A percentile compares a stretch with the other conserved stretches of the same genome.
phyloP scores from a whole-genome alignment of 2,888 invertebrate species.

The Polymixis lichenea region DNA sequence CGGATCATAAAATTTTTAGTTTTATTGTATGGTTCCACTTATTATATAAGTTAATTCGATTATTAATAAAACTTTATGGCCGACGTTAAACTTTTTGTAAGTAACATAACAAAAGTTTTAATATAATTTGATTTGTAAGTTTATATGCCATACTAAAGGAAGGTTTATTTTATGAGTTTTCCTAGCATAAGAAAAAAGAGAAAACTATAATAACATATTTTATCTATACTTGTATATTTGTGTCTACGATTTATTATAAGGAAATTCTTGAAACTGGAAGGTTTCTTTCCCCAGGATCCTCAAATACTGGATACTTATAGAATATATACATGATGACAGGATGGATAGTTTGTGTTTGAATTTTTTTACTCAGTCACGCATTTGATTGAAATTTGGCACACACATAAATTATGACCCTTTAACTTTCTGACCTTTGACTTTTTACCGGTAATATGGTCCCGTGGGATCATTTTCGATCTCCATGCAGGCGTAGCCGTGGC shows the following conservation, averaged over 20 bases:
- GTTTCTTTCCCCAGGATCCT: neutral
- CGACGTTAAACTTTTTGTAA: neutral
- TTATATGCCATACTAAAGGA: conserved; percentile 6
- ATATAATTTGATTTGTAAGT: neutral
- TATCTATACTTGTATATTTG: neutral
- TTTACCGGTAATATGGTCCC: too few relatives aligned
- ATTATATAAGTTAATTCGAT: neutral
- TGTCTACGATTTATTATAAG: neutral
- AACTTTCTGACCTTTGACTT: too few relatives aligned
- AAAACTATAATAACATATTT: conserved; percentile 1
- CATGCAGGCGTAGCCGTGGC: too few relatives aligned
- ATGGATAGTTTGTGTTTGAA: too few relatives aligned
- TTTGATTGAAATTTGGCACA: too few relatives aligned
- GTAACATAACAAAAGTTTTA: neutral
- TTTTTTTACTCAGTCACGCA: too few relatives aligned
- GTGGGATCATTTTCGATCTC: too few relatives aligned
- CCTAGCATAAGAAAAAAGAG: neutral
- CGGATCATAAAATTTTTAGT: neutral
- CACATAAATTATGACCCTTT: too few relatives aligned
- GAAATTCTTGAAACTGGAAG: neutral
- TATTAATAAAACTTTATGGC: neutral
- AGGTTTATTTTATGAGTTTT: neutral
- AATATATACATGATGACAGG: too few relatives aligned
- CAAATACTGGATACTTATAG: too few relatives aligned
- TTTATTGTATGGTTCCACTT: conserved; percentile 17